Conservation (phyloP, 2,797 vertebrate species). For the Otolemur crassicaudatus region DNA sequence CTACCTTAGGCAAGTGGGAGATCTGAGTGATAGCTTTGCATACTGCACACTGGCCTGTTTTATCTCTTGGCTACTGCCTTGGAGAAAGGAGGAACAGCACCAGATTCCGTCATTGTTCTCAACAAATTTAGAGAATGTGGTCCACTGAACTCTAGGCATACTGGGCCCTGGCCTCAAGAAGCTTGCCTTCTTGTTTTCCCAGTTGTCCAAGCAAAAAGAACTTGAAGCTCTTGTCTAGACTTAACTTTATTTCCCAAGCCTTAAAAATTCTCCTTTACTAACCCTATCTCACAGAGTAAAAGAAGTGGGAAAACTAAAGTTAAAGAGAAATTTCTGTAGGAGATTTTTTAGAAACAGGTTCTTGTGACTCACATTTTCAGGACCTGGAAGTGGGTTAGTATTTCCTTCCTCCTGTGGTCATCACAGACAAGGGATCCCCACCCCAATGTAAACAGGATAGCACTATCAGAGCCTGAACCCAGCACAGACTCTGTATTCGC, state of each 20-base stretch:
- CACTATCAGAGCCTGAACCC: background rate
- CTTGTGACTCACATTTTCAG: background rate
- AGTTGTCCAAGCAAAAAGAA: background rate
- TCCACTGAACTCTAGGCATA: background rate
- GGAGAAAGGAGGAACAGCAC: background rate
- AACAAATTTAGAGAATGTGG: background rate
- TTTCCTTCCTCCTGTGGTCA: background rate
- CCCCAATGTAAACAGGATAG: background rate
- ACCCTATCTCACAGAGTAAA: background rate
- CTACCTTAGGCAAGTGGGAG: conserved; percentile 62
- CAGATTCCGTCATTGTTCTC: background rate
- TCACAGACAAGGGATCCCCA: background rate
- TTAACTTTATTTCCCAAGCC: background rate
- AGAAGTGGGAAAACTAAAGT: background rate
- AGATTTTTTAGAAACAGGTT: background rate
- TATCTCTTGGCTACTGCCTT: conserved; percentile 6
- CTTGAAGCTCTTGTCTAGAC: background rate
- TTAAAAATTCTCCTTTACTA: background rate
- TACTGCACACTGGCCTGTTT: background rate
- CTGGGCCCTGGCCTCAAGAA: background rate
- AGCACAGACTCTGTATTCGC: background rate
- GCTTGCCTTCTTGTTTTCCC: background rate
- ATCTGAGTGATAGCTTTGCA: conserved; percentile 46
- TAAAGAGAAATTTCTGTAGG: background rate
- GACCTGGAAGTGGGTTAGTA: background rate